These are phyloP conservation scores for Ictalurus furcatus DNA, from an alignment of 2,113 vertebrate species.

Conservation along the genomic window DNA sequence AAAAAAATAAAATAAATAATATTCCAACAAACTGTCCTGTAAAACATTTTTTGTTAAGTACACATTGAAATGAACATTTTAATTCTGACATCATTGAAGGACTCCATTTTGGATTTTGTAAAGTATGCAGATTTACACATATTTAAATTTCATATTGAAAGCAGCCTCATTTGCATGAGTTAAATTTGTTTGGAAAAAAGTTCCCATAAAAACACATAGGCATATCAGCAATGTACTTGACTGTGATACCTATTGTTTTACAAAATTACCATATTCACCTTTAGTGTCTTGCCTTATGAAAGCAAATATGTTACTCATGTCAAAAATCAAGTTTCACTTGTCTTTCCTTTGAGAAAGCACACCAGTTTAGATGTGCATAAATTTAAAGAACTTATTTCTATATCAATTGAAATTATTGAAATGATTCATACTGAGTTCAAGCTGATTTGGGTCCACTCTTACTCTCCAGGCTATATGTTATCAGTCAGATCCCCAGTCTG, in stretches of 20 bases:
- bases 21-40: neutral
- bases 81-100: neutral
- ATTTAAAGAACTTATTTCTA: neutral
- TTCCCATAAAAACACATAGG: neutral
- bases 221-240: neutral
- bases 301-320: neutral
- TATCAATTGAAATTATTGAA: neutral
- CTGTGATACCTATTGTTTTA: neutral
- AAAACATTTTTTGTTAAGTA: neutral
- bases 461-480: conserved; percentile 71
- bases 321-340: neutral
- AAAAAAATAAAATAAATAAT: too few relatives aligned
- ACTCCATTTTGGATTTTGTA: neutral
- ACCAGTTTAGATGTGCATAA: neutral
- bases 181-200: neutral
- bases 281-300: neutral
- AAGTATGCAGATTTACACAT: neutral
- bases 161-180: neutral
- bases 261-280: neutral
- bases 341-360: neutral
- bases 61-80: neutral
- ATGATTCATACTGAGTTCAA: neutral
- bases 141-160: neutral
- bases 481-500: conserved; percentile 74
- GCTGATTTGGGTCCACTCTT: neutral